Base-by-base conservation (phyloP, 2,797 vertebrate species). In the Geotria australis region DNA sequence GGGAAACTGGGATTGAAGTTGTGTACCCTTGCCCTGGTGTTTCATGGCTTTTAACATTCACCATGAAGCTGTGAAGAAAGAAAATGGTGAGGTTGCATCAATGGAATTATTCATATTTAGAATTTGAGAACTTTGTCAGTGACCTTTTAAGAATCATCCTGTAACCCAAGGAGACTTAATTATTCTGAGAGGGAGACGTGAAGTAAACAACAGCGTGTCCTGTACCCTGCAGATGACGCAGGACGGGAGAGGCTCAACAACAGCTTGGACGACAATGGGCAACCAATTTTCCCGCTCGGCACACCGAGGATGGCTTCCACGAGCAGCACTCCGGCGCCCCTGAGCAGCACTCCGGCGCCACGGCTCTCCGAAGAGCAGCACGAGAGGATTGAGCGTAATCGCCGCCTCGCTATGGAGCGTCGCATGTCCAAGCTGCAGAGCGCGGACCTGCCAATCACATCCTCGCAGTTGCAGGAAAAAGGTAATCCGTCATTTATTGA, bases 311-410 rank as follows among this genome's bases (percentile, higher is more conserved):
- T 24, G 38, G 24, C 5, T 6, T 24, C 24, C 24, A 38, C 38
- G 24, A 38, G 24, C 24, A 38, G 5, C 24, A 38, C 24, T 38
- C 24, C 24, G 38, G 24, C 24, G 5, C 24, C 24, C 24, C 38
- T 38, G 24, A 38, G 24, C 24, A 38, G 24, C 24, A 38, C 24
- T 38, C 24, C 24, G 38, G 24, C 24, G 5, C 24, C 24, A 38
- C 24, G 5, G 24, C 71, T 98, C 15, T 84, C 79, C 0, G 80
- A 83, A 62, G 81, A 91, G 66, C 79, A 94, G 57, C 77, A 66
- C 2, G 58, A 60, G 59, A 75, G 79, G 59, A 91, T 94, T 14
- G 71, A 73, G 68, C 76, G 68, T 61, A 94, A 91, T 72, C 75
- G 76, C 61, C 78, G 68, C 65, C 70, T 72, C 11, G 85, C 86